Base-by-base conservation (phyloP, 92 coral and sea anemone genomes). In the Palythoa grandiflora region DNA sequence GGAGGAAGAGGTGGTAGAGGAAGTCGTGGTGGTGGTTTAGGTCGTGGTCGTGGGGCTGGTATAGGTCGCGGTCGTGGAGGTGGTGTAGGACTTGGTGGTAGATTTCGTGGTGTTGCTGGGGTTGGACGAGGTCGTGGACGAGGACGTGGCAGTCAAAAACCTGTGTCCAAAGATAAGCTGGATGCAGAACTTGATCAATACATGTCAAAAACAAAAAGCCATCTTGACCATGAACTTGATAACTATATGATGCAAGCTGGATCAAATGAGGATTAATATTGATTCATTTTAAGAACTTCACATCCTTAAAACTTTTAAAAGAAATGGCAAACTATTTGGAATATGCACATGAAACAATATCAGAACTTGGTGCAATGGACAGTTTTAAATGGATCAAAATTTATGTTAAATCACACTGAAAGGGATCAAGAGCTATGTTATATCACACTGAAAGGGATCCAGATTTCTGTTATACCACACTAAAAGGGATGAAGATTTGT, bases 191-290 rank as follows among this genome's bases (percentile, higher is more conserved):
- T 97, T 68, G 99, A 97, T 63, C 89, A 92, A 35, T 97, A 97
- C 75, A 97, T 97, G 99, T 95, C 99, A 16, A 96, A 97, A 55
- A 91, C 97, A 16, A 97, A 95, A 76, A 85, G 97, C 50, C 98
- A 93, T 84, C 93, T 97, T 21, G 98, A 97, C 91, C 96, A 98
- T 11, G 97, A 97, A 70, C 92, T 97, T 12, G 99, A 97, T 80
- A 91, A 95, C 28, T 97, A 97, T 80, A 97, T 97, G 99, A 92
- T 93, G 75, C 88, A 92, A 71, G 91, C 94, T 68, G 96, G 68
- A 13, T 66, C 78, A 60, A 93, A 57, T 9, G 96, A 93, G 2
- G 75, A 81, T 28, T 81, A 52, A 81, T 6, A 81, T 28, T 81
- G 39, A 81, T 6, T 47, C 48, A 60, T 9, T 38, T 36, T 37